Percentiles rank a stretch among this genome's conserved stretches.
Conservation (phyloP, 2,113 vertebrate genomes). For the Chaenogobius annularis region DNA sequence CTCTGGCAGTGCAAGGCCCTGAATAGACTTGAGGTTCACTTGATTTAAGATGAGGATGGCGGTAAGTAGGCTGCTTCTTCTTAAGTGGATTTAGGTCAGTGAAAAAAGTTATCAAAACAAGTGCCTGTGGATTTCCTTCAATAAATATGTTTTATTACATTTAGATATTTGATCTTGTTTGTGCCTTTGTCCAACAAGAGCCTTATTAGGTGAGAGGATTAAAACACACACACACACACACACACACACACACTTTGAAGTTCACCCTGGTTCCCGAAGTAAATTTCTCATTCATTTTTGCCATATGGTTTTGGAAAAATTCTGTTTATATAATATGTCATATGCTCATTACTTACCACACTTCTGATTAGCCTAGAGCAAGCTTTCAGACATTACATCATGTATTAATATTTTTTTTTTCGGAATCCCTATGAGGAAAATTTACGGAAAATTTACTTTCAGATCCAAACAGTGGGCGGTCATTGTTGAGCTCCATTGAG, state of each 20-base stretch:
- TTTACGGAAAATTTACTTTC: too few relatives aligned
- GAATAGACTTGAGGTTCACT: slow-evolving; percentile 8
- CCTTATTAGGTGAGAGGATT: neutral
- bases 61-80: slow-evolving; percentile 8
- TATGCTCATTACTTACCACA: too few relatives aligned
- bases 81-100: neutral
- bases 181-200: neutral
- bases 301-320: neutral
- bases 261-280: too few relatives aligned
- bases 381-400: too few relatives aligned
- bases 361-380: too few relatives aligned
- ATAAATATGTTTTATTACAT: neutral
- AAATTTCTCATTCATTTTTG: too few relatives aligned
- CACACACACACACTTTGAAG: slow-evolving; percentile 20
- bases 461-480: too few relatives aligned
- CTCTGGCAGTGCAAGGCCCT: slow-evolving; percentile 10
- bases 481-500: too few relatives aligned
- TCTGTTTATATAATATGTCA: too few relatives aligned
- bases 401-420: too few relatives aligned
- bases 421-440: too few relatives aligned
- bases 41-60: slow-evolving; percentile 6
- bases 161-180: neutral
- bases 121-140: slow-evolving; percentile 4
- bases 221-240: slow-evolving; percentile 26
- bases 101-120: neutral